Percentiles rank a stretch among this genome's conserved stretches.
Evolutionary conservation across 2,113 vertebrate species (phyloP).

Genomic region (Caracal caracal): DNA sequence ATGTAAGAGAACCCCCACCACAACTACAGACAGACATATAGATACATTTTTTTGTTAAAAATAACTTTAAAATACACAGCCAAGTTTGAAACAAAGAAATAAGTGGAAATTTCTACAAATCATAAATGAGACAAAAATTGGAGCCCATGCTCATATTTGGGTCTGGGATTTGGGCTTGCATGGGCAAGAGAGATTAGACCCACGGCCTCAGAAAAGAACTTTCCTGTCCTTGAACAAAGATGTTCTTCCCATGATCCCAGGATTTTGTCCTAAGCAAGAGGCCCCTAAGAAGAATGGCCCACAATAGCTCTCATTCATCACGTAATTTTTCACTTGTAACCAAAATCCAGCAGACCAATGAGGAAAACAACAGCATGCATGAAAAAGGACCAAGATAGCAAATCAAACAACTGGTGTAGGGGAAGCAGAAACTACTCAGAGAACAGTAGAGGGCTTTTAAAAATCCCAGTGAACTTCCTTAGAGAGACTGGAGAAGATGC

Average conservation of each 20-base stretch:
- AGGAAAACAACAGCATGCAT: not conserved
- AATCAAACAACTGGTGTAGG: not conserved
- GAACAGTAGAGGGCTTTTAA: not conserved
- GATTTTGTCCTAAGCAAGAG: not conserved
- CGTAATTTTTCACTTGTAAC: not conserved
- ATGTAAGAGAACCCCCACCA: not conserved
- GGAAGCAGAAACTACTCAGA: not conserved
- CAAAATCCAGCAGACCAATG: not conserved
- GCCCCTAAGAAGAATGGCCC: not conserved
- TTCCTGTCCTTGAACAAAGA: not conserved
- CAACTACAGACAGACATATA: not conserved
- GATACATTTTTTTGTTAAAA: not conserved
- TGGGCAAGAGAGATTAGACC: not conserved
- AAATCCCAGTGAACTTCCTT: not conserved
- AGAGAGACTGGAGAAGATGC: not conserved
- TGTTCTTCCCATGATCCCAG: not conserved
- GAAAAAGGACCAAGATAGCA: not conserved
- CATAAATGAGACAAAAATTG: not conserved
- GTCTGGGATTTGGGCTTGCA: not conserved
- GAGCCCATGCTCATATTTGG: not conserved
- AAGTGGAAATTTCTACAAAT: not conserved
- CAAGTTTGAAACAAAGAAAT: not conserved
- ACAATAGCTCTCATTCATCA: not conserved
- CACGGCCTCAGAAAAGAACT: not conserved
- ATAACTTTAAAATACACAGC: not conserved